Base-by-base conservation (phyloP, 1,140 invertebrate species). In the Prorops nasuta region DNA sequence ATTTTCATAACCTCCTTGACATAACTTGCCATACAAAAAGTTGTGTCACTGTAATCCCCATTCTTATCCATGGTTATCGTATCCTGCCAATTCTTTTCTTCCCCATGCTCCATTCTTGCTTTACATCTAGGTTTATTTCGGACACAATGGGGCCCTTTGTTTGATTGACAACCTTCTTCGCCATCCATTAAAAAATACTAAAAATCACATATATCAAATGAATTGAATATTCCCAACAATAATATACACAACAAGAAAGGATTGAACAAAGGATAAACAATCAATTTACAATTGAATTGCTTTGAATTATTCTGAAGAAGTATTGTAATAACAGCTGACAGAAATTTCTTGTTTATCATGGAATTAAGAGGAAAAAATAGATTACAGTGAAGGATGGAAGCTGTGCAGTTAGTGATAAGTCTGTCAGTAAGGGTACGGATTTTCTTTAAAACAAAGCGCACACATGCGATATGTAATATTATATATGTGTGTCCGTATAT, bases 1-100 rank as follows among this genome's bases (percentile, higher is more conserved):
- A 90, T 90, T 81, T 88, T 91, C 79, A 94, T 85, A 18, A 87
- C 86, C 65, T 92, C 90, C 57, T 90, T 89, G 3, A 91, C 80
- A 69, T 93, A 92, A 68, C 86, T 91, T 37, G 85, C 83, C 80
- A 92, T 90, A 62, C 84, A 89, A 76, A 92, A 93, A 50, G 89
- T 90, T 86, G 92, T 92, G 63, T 91, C 90, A 2, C 87, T 87
- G 18, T 83, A 74, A 48, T 87, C 84, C 21, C 79, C 79, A 56
- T 75, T 60, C 42, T 74, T 79, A 32, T 76, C 72, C 0, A 60
- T 54, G n/a, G 52, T 67, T 8, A 64, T 18, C 18, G 57, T 51
- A 18, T 52, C 54, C 22, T 73, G 69, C 56, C 59, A 62, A 36
- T 71, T 69, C 16, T 60, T 68, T 21, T 72, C 71, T 3, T 65